Evolutionary conservation across 1,140 invertebrate genomes (phyloP).

Genomic region (Caenorhabditis tropicalis): DNA sequence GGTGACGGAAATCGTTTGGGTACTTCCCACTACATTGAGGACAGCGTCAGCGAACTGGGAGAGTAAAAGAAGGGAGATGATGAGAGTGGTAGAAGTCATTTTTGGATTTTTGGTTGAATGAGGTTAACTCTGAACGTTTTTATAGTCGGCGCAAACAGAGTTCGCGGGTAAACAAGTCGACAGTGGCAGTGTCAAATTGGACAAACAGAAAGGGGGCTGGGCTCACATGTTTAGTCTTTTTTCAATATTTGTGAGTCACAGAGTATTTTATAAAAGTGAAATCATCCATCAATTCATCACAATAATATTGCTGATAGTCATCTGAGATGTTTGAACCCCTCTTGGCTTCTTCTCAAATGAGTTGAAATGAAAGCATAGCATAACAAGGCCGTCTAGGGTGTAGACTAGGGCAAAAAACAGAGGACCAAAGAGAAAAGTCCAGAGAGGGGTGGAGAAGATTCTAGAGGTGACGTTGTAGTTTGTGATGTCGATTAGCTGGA

Average conservation of each 20-base stretch:
- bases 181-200: slow-evolving; percentile 19
- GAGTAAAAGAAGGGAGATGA: background rate
- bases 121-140: background rate
- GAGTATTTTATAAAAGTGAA: background rate
- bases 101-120: background rate
- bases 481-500: background rate
- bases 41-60: background rate
- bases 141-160: background rate
- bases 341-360: background rate
- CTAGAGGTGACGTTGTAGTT: background rate
- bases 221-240: slow-evolving; percentile 20
- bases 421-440: background rate
- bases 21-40: slow-evolving; percentile 6
- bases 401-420: background rate
- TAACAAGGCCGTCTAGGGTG: background rate
- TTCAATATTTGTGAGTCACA: slow-evolving; percentile 22
- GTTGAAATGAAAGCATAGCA: background rate
- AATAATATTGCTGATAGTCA: background rate
- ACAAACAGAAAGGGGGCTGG: background rate
- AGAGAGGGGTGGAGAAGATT: background rate
- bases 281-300: background rate
- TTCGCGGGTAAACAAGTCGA: slow-evolving; percentile 10
- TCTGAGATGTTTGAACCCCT: background rate
- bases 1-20: slow-evolving; percentile 1
- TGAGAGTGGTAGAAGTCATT: background rate